Evolutionary conservation across 2,113 vertebrate species (phyloP).

Genomic region (Rhabdornis inornatus): DNA sequence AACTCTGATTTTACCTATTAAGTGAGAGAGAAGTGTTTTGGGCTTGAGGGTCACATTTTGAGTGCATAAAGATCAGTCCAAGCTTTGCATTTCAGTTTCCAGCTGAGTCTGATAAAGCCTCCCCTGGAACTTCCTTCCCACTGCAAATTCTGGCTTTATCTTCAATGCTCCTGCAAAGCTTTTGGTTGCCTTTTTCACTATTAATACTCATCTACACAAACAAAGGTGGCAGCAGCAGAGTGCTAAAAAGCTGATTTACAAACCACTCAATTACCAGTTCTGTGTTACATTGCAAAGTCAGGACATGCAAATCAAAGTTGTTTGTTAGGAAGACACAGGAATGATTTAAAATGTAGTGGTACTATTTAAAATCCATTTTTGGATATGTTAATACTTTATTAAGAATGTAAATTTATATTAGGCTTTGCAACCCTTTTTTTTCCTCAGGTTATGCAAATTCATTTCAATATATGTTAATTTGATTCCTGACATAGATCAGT

Average conservation of each 20-base stretch:
- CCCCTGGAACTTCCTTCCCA: neutral
- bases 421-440: neutral
- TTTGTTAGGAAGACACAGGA: slow-evolving; percentile 20
- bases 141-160: neutral
- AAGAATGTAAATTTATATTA: slow-evolving; percentile 49
- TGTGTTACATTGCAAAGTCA: slow-evolving; percentile 42
- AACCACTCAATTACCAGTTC: neutral
- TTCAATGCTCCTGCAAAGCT: neutral
- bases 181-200: neutral
- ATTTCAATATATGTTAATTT: slow-evolving; percentile 27
- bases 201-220: neutral
- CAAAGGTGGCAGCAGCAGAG: neutral
- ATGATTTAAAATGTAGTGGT: slow-evolving; percentile 1
- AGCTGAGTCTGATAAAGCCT: neutral
- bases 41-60: neutral
- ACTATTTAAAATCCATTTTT: slow-evolving; percentile 37
- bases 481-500: neutral
- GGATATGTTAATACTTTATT: slow-evolving; percentile 58
- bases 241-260: slow-evolving; percentile 11
- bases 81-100: neutral
- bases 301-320: slow-evolving; percentile 61
- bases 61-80: fast-evolving
- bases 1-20: neutral
- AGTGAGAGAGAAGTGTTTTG: neutral
- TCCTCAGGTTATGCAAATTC: slow-evolving; percentile 27